Evolutionary conservation across 2,113 vertebrate species (phyloP).

Genomic region (Gymnocephalus cernua): DNA sequence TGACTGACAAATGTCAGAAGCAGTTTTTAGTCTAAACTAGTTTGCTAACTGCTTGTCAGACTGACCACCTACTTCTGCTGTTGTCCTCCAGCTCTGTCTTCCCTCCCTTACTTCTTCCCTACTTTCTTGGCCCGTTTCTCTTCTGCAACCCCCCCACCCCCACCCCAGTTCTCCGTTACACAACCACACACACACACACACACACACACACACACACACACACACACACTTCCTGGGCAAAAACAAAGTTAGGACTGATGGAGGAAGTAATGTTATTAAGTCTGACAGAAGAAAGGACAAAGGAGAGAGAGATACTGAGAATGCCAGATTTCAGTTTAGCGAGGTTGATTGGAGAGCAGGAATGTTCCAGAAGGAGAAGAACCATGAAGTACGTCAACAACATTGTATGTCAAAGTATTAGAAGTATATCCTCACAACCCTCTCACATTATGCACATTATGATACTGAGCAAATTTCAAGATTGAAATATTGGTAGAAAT

Average conservation of each 20-base stretch:
- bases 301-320: slow-evolving; percentile 11
- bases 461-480: not conserved
- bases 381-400: slow-evolving; percentile 45
- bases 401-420: not conserved
- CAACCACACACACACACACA: slow-evolving; percentile 37
- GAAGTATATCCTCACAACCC: not conserved
- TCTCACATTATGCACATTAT: not conserved
- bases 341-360: slow-evolving; percentile 60
- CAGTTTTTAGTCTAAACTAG: slow-evolving; percentile 22
- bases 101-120: slow-evolving; percentile 24
- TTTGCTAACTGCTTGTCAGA: slow-evolving; percentile 11
- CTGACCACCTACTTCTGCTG: slow-evolving; percentile 46
- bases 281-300: slow-evolving; percentile 48
- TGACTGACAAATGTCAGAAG: not conserved
- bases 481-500: not conserved
- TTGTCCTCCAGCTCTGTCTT: slow-evolving; percentile 13
- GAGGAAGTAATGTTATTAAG: slow-evolving; percentile 69
- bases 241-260: slow-evolving; percentile 64
- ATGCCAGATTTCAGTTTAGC: slow-evolving; percentile 44
- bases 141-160: slow-evolving; percentile 4
- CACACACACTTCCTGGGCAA: slow-evolving; percentile 50
- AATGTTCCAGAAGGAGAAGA: slow-evolving; percentile 61
- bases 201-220: not conserved
- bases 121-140: slow-evolving; percentile 35
- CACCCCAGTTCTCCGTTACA: slow-evolving; percentile 42